Base-by-base conservation (phyloP, 2,113 vertebrate species). In the Apodemus sylvaticus region DNA sequence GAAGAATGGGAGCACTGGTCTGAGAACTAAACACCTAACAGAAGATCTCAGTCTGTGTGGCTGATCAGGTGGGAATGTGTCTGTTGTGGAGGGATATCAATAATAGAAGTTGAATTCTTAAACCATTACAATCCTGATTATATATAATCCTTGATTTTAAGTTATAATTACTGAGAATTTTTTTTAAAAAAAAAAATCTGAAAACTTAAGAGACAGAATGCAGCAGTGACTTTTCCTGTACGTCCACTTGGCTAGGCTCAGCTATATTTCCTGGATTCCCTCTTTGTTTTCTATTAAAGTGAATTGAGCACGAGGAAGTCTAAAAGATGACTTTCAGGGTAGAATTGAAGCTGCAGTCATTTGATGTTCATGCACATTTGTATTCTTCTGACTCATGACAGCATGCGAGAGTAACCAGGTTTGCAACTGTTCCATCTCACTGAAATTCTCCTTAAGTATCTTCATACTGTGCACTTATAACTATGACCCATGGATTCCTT, bases 91-190 rank as follows among this genome's bases (percentile, higher is more conserved):
- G 24, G 5, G 81, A 17, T 42, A 71, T 22, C 58, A n/a, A 53
- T 29, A 71, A 92, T 10, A 76, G 73, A 51, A 66, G 31, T 81
- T 31, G 88, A 92, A 86, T 70, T 71, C 12, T 79, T 11, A 88
- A 78, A 34, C 7, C 5, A 83, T 87, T 83, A 79, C 85, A 24
- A 91, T 13, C 34, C 34, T 87, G 34, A 77, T 86, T 95, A 71
- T 17, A 19, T 53, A 36, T 55, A 85, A 85, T 24, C 4, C 26
- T 74, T 81, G 29, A 12, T 70, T 70, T 86, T 29, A 81, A 78
- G 81, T 82, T 91, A 51, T 94, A n/a, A 34, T 42, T 31, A 82
- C 51, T 77, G 17, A 95, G 11, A 8, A 92, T n/a, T 39, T 45
- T 91, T 86, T 93, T 39, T 60, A n/a, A 48, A 48, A 48, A 73